Evolutionary conservation across 1,140 invertebrate species (phyloP), one percentile per base, ranked within the genome.

Genomic region (Drosophila oshimai): DNA sequence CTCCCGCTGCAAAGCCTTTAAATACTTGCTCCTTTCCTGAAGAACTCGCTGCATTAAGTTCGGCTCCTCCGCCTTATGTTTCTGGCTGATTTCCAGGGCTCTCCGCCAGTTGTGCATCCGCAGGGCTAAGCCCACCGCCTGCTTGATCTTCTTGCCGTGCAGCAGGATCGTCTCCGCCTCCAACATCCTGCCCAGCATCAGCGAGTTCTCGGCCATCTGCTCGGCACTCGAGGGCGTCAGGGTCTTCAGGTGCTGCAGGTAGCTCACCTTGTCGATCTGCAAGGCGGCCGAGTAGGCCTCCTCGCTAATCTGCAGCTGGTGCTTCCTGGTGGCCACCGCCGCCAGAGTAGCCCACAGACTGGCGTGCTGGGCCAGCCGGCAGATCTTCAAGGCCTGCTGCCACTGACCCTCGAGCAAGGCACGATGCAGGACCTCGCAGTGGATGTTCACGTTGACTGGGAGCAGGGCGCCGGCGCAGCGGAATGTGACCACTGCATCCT

Each of bases 261-360:
- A 97, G 74, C 95, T 93, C 0, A 98, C 97, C 93, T 98, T 98
- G 79, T 98, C 97, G 41, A 94, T 94, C 93, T 97, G 95, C 65
- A 95, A 93, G 24, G 98, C 95, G n/a, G 96, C 96, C 18, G 97
- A 95, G 91, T 97, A 99, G 17, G 96, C 96, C 88, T 98, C 95
- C 92, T 98, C 97, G 6, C 97, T 97, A 26, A 96, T 94, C 54
- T 95, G 93, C 26, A 98, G 90, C 76, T 97, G 94, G 86, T 95
- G 95, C 37, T 94, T 94, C 50, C 95, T 93, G 0, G 95, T 95
- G 22, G 97, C 95, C 91, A 98, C 93, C 1, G 95, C 96, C 1
- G 97, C 97, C 75, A 98, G 92, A 61, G 95, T 96, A 6, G 96
- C 95, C 97, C 97, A 98, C 10, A 98, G 90, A 42, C 93, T 93